These are phyloP conservation scores for Clitarchus hookeri DNA, from an alignment of 2,888 invertebrate species.

Conservation along the genomic window DNA sequence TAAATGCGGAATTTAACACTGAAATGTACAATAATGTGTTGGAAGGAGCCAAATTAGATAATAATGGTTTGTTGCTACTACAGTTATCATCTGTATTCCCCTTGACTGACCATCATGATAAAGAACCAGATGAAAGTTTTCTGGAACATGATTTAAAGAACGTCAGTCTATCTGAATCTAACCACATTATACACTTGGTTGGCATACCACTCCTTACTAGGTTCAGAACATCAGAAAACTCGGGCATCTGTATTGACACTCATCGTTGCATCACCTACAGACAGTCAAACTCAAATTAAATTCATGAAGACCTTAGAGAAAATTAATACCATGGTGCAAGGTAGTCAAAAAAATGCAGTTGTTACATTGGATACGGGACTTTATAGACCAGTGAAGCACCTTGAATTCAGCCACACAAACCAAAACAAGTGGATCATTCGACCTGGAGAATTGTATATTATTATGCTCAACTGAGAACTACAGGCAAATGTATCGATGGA, in stretches of 20 bases:
- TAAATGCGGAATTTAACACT: background rate
- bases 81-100: background rate
- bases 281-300: slow-evolving; percentile 20
- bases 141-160: background rate
- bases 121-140: background rate
- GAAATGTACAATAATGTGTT: background rate
- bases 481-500: background rate
- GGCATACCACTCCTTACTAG: background rate
- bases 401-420: background rate
- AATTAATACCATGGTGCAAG: background rate
- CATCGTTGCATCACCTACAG: slow-evolving; percentile 17
- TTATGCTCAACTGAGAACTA: slow-evolving; percentile 17
- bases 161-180: background rate
- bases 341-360: background rate
- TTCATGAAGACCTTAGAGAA: background rate
- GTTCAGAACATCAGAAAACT: slow-evolving; percentile 1
- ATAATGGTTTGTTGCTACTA: background rate
- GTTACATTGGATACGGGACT: background rate
- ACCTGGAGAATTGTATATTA: slow-evolving; percentile 3
- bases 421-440: slow-evolving; percentile 17
- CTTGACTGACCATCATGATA: background rate
- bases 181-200: slow-evolving; percentile 11
- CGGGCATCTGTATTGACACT: background rate
- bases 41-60: slow-evolving; percentile 15
- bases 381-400: background rate